Conservation (phyloP, 2,113 vertebrate species). For the Pardalotus punctatus region DNA sequence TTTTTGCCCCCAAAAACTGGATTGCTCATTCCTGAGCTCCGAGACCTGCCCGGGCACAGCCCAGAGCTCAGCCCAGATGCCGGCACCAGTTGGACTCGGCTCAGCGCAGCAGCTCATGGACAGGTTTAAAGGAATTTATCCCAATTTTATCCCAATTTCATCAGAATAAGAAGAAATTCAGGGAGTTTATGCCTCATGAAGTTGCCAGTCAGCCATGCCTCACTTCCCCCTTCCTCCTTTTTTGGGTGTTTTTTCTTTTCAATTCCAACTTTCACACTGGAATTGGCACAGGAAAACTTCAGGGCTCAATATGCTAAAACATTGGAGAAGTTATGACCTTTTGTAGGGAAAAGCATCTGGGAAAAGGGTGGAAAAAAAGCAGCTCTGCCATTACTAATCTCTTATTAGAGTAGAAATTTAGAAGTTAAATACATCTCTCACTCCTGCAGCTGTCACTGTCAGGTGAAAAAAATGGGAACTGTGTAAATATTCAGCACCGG, state of each 20-base stretch:
- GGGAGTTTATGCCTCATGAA: not conserved
- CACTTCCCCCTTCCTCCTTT: too few species aligned
- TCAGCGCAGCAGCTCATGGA: not conserved
- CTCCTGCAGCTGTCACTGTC: not conserved
- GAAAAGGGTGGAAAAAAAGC: not conserved
- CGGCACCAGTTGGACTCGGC: slow-evolving; percentile 20
- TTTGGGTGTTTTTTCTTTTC: not conserved
- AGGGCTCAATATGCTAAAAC: accelerated
- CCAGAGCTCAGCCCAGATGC: slow-evolving; percentile 46
- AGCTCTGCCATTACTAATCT: not conserved
- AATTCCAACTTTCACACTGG: not conserved
- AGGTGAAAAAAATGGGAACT: not conserved
- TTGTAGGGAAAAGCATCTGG: not conserved
- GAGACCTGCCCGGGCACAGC: slow-evolving; percentile 5
- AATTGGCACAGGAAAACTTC: not conserved
- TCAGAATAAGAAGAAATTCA: not conserved
- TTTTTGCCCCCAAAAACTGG: not conserved
- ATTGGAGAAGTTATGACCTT: not conserved
- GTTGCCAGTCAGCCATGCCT: not conserved
- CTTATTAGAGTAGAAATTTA: not conserved
- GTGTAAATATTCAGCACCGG: not conserved
- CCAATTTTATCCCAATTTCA: not conserved
- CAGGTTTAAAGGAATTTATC: not conserved
- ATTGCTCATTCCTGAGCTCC: not conserved
- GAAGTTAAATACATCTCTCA: not conserved